Evolutionary conservation across 2,113 vertebrate genomes (phyloP).

Genomic region (Piaya cayana): DNA sequence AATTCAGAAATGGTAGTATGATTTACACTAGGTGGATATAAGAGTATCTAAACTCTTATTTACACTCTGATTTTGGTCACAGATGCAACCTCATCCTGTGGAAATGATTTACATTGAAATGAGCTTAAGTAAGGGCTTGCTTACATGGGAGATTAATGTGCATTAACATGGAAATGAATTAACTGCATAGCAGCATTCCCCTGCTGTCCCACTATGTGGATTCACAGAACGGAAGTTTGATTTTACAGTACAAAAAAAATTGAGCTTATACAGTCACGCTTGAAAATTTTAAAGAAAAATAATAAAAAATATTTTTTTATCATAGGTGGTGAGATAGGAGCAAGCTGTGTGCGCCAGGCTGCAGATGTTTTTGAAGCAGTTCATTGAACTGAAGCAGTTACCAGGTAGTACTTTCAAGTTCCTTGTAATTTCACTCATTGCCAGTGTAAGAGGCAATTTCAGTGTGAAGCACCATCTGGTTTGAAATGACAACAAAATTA

Average conservation of each 20-base stretch:
- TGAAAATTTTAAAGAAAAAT: neutral
- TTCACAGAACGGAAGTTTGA: fast-evolving
- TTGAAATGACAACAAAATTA: neutral
- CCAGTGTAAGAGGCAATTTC: neutral
- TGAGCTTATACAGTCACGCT: fast-evolving
- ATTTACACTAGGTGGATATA: neutral
- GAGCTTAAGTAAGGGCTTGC: conserved; percentile 23
- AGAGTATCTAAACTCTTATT: neutral
- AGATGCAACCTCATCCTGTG: neutral
- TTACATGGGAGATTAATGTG: conserved; percentile 1
- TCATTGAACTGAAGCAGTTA: neutral
- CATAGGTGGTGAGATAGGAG: neutral
- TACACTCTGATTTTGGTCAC: neutral
- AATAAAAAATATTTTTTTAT: neutral
- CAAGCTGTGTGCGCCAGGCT: neutral
- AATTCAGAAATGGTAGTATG: neutral
- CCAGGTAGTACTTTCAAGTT: neutral
- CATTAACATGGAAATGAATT: conserved; percentile 4
- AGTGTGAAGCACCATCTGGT: neutral
- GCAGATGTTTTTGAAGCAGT: neutral
- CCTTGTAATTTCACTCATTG: neutral
- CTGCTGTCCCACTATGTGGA: neutral
- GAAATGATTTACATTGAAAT: conserved; percentile 11
- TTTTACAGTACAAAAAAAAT: neutral
- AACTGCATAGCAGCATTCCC: neutral